These are phyloP conservation scores for Dolichallabes microphthalmus DNA, from an alignment of 2,113 vertebrate species.

Conservation along the genomic window DNA sequence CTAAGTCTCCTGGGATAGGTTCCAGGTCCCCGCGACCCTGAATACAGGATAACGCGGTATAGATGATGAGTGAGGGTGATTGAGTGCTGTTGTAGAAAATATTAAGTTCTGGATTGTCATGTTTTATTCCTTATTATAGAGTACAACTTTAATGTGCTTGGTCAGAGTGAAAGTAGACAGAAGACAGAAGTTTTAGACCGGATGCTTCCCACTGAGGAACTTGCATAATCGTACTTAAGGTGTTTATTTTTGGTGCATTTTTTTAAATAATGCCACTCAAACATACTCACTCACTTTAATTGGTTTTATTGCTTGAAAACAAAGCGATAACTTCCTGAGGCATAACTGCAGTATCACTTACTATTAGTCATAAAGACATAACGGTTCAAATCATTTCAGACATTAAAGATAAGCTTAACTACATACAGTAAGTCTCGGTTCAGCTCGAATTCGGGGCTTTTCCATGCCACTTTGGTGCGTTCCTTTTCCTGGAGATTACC, in stretches of 20 bases:
- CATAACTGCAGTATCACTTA: constrained; percentile 50
- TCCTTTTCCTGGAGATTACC: constrained; percentile 42
- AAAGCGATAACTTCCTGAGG: constrained; percentile 15
- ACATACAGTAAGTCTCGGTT: constrained; percentile 33
- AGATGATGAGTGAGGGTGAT: too few relatives aligned
- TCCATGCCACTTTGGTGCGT: constrained; percentile 21
- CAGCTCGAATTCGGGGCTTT: background rate
- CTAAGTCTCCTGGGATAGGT: too few relatives aligned
- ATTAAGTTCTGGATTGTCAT: background rate
- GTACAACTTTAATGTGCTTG: too few relatives aligned
- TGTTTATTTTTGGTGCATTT: background rate
- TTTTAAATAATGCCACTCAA: background rate
- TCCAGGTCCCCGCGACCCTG: too few relatives aligned
- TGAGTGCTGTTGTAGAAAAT: background rate
- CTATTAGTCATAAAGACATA: constrained; percentile 62
- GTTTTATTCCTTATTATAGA: background rate
- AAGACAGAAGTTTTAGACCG: background rate
- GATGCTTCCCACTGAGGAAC: background rate
- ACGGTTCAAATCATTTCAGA: constrained; percentile 38
- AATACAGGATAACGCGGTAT: too few relatives aligned
- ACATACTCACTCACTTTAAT: background rate
- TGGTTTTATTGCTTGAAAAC: background rate
- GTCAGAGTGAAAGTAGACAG: constrained; percentile 20
- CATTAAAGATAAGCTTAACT: constrained; percentile 43
- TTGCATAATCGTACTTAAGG: background rate